Evolutionary conservation across 2,113 vertebrate genomes (phyloP).

Genomic region (Hypocryptadius cinnamomeus): DNA sequence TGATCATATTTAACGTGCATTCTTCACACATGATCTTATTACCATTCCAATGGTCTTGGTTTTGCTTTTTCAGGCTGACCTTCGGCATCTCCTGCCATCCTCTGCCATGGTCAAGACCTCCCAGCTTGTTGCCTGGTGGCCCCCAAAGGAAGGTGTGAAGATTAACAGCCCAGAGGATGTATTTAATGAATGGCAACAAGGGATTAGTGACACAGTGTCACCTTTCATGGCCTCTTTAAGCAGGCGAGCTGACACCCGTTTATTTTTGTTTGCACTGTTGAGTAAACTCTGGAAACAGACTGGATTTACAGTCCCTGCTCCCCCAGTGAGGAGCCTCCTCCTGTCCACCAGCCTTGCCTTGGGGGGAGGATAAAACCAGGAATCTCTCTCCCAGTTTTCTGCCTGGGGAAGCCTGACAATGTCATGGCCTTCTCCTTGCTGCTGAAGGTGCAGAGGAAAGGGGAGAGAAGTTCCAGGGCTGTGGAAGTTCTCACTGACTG

Average conservation of each 20-base stretch:
- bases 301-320: constrained; percentile 58
- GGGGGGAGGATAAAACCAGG: background rate
- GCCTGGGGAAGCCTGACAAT: background rate
- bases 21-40: constrained; percentile 60
- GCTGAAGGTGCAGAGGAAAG: background rate
- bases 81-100: constrained; percentile 58
- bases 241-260: constrained; percentile 60
- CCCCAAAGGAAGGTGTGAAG: constrained; percentile 71
- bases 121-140: constrained; percentile 60
- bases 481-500: background rate
- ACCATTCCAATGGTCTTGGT: constrained; percentile 17
- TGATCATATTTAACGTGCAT: constrained; percentile 25
- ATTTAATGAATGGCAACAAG: constrained; percentile 73
- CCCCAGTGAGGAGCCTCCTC: background rate
- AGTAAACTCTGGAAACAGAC: constrained; percentile 65
- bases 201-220: constrained; percentile 66
- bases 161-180: constrained; percentile 68
- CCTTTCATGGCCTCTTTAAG: constrained; percentile 66
- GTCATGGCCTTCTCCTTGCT: background rate
- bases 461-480: background rate
- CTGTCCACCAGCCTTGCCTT: background rate
- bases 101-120: constrained; percentile 71
- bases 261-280: constrained; percentile 74
- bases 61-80: constrained; percentile 55
- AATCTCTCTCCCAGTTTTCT: background rate